Conservation (phyloP, 2,888 invertebrate genomes). For the Caradrina kadenii region DNA sequence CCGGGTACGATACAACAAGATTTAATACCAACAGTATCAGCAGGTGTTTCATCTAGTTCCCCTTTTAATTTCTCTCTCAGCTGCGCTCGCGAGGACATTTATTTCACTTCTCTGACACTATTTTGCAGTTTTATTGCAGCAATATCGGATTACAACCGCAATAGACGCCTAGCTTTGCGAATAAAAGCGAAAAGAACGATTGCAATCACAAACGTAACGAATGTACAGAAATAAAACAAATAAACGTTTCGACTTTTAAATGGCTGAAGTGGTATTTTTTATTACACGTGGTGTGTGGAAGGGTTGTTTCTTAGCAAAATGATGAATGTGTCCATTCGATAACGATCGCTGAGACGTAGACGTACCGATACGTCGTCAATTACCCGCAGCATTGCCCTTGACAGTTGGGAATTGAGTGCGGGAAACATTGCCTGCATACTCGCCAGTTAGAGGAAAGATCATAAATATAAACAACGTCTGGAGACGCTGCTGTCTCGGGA, state of each 20-base stretch:
- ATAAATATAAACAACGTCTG: constrained; percentile 72
- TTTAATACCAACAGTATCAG: constrained; percentile 19
- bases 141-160: constrained; percentile 45
- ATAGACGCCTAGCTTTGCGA: constrained; percentile 29
- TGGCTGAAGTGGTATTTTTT: constrained; percentile 26
- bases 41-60: constrained; percentile 19
- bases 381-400: constrained; percentile 62
- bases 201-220: constrained; percentile 47
- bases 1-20: constrained; percentile 1
- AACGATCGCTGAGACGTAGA: constrained; percentile 29
- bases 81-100: constrained; percentile 20
- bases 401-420: constrained; percentile 66
- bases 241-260: constrained; percentile 22
- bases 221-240: constrained; percentile 42
- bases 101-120: constrained; percentile 29
- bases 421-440: constrained; percentile 68
- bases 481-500: constrained; percentile 68
- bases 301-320: constrained; percentile 27
- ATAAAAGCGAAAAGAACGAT: constrained; percentile 53
- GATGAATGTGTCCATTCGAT: constrained; percentile 36
- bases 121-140: constrained; percentile 39
- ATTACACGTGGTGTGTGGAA: constrained; percentile 25
- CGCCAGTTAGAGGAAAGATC: constrained; percentile 61
- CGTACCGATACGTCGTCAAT: constrained; percentile 49
- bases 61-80: constrained; percentile 37